Evolutionary conservation across 2,797 vertebrate species (phyloP).

Genomic region (Phrynocephalus vlangalii): DNA sequence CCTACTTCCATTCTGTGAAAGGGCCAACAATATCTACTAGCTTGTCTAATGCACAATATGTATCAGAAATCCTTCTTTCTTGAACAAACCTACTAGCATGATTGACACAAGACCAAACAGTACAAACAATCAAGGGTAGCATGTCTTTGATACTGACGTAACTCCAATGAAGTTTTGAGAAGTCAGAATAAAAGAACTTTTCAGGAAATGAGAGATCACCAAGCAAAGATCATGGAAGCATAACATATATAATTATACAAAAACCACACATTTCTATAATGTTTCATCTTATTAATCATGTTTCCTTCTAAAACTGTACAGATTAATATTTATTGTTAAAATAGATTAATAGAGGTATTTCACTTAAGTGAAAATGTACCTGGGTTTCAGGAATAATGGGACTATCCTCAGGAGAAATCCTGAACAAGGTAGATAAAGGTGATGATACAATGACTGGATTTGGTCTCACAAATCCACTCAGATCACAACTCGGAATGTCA

Average conservation of each 20-base stretch:
- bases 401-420: conserved; percentile 92
- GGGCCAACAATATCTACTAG: background rate
- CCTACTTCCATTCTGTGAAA: background rate
- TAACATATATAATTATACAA: no score
- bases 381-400: conserved; percentile 98
- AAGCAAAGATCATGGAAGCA: background rate
- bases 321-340: background rate
- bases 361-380: conserved; percentile 76
- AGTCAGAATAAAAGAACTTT: background rate
- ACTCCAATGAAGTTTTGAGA: background rate
- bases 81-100: background rate
- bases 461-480: conserved; percentile 92
- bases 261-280: no score
- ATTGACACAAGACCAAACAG: background rate
- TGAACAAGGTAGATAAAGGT: conserved; percentile 93
- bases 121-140: background rate
- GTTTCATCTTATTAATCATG: background rate
- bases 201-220: background rate
- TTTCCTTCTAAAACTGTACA: conserved; percentile 12
- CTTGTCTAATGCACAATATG: background rate
- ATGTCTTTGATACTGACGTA: background rate
- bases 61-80: background rate
- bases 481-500: conserved; percentile 94
- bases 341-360: conserved; percentile 20
- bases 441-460: conserved; percentile 91